Evolutionary conservation across 2,888 invertebrate species (phyloP).

Genomic region (Oscheius sp.): DNA sequence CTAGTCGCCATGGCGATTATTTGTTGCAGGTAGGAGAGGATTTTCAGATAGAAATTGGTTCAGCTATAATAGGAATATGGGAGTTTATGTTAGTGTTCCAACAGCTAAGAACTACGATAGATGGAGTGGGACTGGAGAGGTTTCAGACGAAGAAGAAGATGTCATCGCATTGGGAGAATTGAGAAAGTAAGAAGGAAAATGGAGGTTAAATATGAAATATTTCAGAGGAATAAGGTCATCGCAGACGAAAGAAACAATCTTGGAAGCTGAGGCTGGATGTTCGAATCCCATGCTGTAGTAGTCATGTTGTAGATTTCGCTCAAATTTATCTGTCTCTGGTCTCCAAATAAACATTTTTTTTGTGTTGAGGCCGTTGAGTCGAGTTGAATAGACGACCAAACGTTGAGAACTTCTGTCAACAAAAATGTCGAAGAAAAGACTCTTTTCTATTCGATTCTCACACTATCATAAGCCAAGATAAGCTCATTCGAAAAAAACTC

Average conservation of each 20-base stretch:
- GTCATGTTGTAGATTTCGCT: neutral
- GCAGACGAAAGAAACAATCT: constrained; percentile 24
- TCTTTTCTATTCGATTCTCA: too few relatives aligned
- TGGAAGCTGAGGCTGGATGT: constrained; percentile 26
- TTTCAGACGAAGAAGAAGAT: constrained; percentile 32
- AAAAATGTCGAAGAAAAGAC: too few relatives aligned
- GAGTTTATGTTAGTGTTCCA: constrained; percentile 30
- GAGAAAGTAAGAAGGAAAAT: constrained; percentile 26
- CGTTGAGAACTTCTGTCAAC: too few relatives aligned
- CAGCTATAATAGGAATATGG: constrained; percentile 29
- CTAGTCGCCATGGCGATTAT: constrained; percentile 21
- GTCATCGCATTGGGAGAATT: constrained; percentile 33
- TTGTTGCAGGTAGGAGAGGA: constrained; percentile 6
- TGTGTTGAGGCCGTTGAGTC: too few relatives aligned
- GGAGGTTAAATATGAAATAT: neutral
- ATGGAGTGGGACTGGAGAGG: constrained; percentile 12
- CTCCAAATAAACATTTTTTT: neutral
- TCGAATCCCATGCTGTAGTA: constrained; percentile 23
- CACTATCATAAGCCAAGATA: too few relatives aligned
- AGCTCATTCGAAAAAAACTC: too few relatives aligned
- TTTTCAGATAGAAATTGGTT: neutral
- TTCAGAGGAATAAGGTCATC: constrained; percentile 25
- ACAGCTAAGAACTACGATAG: constrained; percentile 24
- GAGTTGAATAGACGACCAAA: too few relatives aligned
- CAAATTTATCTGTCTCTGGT: neutral